Evolutionary conservation across 92 coral and sea anemone genomes (phyloP).

Genomic region (Heliopora coerulea): DNA sequence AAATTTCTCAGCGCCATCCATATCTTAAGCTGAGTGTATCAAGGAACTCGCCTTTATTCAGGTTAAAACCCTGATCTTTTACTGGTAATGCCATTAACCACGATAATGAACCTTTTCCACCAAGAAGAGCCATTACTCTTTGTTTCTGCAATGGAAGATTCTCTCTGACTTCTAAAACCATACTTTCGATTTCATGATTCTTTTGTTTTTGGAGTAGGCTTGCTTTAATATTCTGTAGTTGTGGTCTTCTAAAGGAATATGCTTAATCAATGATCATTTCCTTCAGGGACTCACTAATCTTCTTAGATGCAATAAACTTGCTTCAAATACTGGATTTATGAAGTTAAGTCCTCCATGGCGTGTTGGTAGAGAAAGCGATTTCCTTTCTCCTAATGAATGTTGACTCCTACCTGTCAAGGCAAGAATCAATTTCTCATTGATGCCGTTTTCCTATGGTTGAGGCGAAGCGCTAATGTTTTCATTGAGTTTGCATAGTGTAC

Average conservation of each 20-base stretch:
- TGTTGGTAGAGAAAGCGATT: constrained; percentile 3
- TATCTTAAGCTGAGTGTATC: constrained; percentile 7
- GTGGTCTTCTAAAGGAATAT: not conserved
- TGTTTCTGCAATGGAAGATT: not conserved
- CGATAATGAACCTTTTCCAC: constrained; percentile 12
- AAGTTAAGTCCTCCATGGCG: constrained; percentile 17
- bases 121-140: constrained; percentile 14
- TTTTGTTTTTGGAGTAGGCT: not conserved
- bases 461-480: not conserved
- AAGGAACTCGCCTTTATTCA: constrained; percentile 5
- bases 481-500: not conserved
- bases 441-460: not conserved
- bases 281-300: constrained; percentile 15
- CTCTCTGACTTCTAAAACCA: constrained; percentile 8
- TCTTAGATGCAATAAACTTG: constrained; percentile 13
- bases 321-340: constrained; percentile 1
- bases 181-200: not conserved
- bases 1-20: constrained; percentile 15
- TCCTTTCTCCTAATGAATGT: constrained; percentile 9
- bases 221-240: not conserved
- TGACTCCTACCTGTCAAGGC: constrained; percentile 3
- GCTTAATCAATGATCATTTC: not conserved
- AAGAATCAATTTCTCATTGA: not conserved
- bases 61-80: constrained; percentile 6
- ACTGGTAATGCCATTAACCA: constrained; percentile 11